Percentiles rank a stretch among this genome's conserved stretches.
Conservation (phyloP, 1,140 invertebrate genomes). For the Lethrus apterus region DNA sequence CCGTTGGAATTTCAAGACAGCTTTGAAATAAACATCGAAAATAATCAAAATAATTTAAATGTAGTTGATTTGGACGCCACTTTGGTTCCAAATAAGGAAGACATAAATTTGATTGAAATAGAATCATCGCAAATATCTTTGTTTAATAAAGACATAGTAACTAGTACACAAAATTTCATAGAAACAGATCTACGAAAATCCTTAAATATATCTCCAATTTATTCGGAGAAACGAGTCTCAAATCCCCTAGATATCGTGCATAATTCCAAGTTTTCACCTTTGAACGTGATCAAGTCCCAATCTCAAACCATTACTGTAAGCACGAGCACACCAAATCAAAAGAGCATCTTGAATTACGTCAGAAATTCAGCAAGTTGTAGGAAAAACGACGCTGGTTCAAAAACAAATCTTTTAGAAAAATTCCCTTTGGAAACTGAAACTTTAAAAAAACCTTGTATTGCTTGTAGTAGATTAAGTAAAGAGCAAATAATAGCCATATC, state of each 20-base stretch:
- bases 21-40: too few relatives aligned
- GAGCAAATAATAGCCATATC: conserved; percentile 28
- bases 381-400: too few relatives aligned
- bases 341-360: conserved; percentile 34
- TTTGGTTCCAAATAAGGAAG: too few relatives aligned
- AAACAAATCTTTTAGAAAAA: not conserved
- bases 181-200: not conserved
- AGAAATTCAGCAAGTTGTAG: not conserved
- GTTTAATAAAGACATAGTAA: not conserved
- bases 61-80: too few relatives aligned
- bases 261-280: conserved; percentile 15
- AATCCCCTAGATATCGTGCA: conserved; percentile 14
- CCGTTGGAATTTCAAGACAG: too few relatives aligned
- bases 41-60: too few relatives aligned
- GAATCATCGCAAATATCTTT: not conserved
- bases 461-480: conserved; percentile 27
- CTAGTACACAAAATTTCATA: conserved; percentile 1
- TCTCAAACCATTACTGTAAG: conserved; percentile 15
- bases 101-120: too few relatives aligned
- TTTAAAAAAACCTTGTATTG: conserved; percentile 29
- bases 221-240: conserved; percentile 1
- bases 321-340: conserved; percentile 29
- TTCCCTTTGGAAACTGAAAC: too few relatives aligned
- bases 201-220: too few relatives aligned
- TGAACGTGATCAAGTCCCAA: conserved; percentile 12